Percentiles rank a stretch among this genome's conserved stretches.
These are phyloP conservation scores for Dendroctonus ponderosae DNA, from an alignment of 1,140 invertebrate species.

Conservation along the genomic window DNA sequence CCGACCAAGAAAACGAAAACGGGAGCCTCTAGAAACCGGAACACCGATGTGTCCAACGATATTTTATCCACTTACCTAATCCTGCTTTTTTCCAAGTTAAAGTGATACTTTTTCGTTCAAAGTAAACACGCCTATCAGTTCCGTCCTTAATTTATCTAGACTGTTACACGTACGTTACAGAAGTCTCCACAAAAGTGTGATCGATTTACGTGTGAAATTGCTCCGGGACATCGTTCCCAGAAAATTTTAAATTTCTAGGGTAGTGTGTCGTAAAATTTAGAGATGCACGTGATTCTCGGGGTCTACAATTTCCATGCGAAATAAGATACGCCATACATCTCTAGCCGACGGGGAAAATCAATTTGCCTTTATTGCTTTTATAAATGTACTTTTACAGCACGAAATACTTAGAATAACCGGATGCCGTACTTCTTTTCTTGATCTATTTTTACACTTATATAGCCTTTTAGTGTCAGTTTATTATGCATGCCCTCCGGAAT, in stretches of 20 bases:
- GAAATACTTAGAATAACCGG: slow-evolving; percentile 11
- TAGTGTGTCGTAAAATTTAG: slow-evolving; percentile 24
- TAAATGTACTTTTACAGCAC: slow-evolving; percentile 21
- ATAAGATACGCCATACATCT: slow-evolving; percentile 26
- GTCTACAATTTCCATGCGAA: slow-evolving; percentile 26
- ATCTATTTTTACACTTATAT: slow-evolving; percentile 10
- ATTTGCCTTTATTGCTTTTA: slow-evolving; percentile 28
- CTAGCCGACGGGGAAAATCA: slow-evolving; percentile 19
- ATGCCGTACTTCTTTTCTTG: neutral
- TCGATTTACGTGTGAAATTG: slow-evolving; percentile 25
- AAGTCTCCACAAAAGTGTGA: slow-evolving; percentile 22
- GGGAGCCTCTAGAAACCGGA: too few relatives aligned
- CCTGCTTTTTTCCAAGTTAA: too few relatives aligned
- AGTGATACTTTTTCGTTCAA: too few relatives aligned
- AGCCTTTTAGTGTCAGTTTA: slow-evolving; percentile 4
- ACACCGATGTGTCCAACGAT: too few relatives aligned
- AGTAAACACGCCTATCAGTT: neutral
- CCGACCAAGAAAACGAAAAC: too few relatives aligned
- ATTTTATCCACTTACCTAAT: too few relatives aligned
- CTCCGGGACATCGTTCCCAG: slow-evolving; percentile 3
- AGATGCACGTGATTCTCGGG: slow-evolving; percentile 21
- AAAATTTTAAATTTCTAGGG: slow-evolving; percentile 22
- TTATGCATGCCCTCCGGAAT: neutral
- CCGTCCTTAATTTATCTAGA: slow-evolving; percentile 3
- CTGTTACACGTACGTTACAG: slow-evolving; percentile 9